These are phyloP conservation scores for Hippocampus abdominalis DNA, from an alignment of 2,113 vertebrate species.

Conservation along the genomic window DNA sequence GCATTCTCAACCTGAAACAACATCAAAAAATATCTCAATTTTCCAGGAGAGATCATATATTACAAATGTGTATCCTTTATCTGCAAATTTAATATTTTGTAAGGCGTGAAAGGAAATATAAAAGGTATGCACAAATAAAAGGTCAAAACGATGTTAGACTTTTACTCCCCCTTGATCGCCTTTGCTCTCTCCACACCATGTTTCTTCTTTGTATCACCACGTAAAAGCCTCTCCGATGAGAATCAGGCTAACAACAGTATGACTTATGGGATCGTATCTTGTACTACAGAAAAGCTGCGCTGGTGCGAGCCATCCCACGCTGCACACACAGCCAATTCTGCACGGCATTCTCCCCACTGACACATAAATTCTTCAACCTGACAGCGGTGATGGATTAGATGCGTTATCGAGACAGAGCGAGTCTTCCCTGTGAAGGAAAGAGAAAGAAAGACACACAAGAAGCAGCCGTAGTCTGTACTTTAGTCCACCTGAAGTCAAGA, in stretches of 20 bases:
- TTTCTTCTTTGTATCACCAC: slow-evolving; percentile 28
- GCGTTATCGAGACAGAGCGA: slow-evolving; percentile 68
- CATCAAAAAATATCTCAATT: too few relatives aligned
- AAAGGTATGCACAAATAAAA: not conserved
- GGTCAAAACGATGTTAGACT: not conserved
- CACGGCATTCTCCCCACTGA: slow-evolving; percentile 47
- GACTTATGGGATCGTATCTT: slow-evolving; percentile 58
- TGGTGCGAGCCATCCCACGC: slow-evolving; percentile 44
- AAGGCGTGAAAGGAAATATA: not conserved
- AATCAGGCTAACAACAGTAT: slow-evolving; percentile 46
- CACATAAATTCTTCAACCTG: slow-evolving; percentile 69
- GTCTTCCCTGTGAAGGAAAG: slow-evolving; percentile 35
- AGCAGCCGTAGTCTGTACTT: slow-evolving; percentile 27
- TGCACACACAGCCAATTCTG: slow-evolving; percentile 35
- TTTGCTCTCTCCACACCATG: not conserved
- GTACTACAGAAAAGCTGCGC: slow-evolving; percentile 53
- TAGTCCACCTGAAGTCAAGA: slow-evolving; percentile 48
- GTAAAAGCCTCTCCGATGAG: slow-evolving; percentile 38
- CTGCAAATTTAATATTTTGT: not conserved
- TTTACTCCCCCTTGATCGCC: not conserved
- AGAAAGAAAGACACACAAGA: slow-evolving; percentile 24
- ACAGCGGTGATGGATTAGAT: slow-evolving; percentile 73
- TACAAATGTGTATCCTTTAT: not conserved
- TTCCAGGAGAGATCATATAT: too few relatives aligned
- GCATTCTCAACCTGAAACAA: not conserved